A percentile compares a stretch with the other conserved stretches of the same genome.
These are phyloP conservation scores for Notodonta ziczac DNA, from an alignment of 2,888 invertebrate genomes.

Conservation along the genomic window DNA sequence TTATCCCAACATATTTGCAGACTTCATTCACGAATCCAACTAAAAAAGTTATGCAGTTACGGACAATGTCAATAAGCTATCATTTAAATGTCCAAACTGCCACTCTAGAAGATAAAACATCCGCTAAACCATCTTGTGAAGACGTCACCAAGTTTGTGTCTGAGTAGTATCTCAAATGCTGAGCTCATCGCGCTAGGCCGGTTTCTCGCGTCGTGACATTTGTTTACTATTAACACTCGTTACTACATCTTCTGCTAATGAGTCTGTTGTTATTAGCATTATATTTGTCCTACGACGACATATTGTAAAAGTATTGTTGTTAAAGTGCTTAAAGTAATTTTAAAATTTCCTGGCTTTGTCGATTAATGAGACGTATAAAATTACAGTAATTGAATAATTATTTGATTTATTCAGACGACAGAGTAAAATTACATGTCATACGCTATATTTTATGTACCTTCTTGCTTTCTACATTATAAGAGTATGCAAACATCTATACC, in stretches of 20 bases:
- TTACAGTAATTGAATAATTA: too few relatives aligned
- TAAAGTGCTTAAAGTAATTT: too few relatives aligned
- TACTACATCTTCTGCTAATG: constrained; percentile 19
- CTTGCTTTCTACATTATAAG: too few relatives aligned
- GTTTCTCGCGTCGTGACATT: constrained; percentile 36
- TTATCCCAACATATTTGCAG: too few relatives aligned
- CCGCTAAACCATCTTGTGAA: not conserved
- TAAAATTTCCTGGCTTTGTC: too few relatives aligned
- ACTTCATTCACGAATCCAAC: too few relatives aligned
- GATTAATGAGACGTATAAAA: too few relatives aligned
- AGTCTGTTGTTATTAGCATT: not conserved
- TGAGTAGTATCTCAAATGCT: constrained; percentile 27
- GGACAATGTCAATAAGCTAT: not conserved
- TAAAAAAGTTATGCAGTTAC: too few relatives aligned
- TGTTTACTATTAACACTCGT: constrained; percentile 33
- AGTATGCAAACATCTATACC: too few relatives aligned
- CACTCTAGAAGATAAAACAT: not conserved
- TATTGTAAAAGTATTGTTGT: not conserved
- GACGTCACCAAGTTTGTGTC: constrained; percentile 31
- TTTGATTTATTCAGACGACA: too few relatives aligned
- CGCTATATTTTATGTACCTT: too few relatives aligned
- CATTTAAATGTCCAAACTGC: not conserved
- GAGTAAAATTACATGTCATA: too few relatives aligned
- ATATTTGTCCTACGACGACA: not conserved
- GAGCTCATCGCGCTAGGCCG: constrained; percentile 43